These are phyloP conservation scores for Hippoglossus stenolepis DNA, from an alignment of 2,113 vertebrate genomes.

Conservation along the genomic window DNA sequence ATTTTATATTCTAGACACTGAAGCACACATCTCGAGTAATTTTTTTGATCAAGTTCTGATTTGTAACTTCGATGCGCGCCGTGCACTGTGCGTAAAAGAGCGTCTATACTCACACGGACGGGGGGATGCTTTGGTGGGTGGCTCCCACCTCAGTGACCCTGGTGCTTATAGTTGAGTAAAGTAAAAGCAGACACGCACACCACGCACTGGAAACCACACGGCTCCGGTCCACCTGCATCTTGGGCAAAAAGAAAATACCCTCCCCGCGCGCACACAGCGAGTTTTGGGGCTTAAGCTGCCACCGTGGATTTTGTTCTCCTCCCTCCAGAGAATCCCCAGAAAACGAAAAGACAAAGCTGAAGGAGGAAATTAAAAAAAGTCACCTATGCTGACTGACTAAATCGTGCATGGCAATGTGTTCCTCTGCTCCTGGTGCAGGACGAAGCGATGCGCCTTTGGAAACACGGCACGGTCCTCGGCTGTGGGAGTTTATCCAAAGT, in stretches of 20 bases:
- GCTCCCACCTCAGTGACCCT: constrained; percentile 84
- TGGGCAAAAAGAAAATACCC: constrained; percentile 42
- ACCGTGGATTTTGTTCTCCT: constrained; percentile 3
- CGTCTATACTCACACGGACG: constrained; percentile 92
- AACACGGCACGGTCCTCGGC: constrained; percentile 27
- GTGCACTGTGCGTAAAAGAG: constrained; percentile 30
- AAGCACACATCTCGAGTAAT: too few species aligned
- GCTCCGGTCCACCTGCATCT: constrained; percentile 81
- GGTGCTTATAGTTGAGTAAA: constrained; percentile 85
- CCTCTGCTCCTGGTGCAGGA: constrained; percentile 38
- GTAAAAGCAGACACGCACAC: constrained; percentile 77
- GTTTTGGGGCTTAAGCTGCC: constrained; percentile 54
- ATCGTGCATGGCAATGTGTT: constrained; percentile 74
- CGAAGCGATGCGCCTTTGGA: constrained; percentile 33
- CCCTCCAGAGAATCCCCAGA: constrained; percentile 23
- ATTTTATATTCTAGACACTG: too few species aligned
- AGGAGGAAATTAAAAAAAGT: constrained; percentile 31
- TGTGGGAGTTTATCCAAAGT: constrained; percentile 67
- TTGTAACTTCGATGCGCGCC: constrained; percentile 24
- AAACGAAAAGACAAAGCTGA: background rate
- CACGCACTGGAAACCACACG: constrained; percentile 64
- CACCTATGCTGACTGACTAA: constrained; percentile 55
- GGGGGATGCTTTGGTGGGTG: constrained; percentile 94
- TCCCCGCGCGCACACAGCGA: constrained; percentile 51
- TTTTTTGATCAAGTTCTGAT: background rate